Evolutionary conservation across 2,797 vertebrate species (phyloP), one percentile per base, ranked within the genome.

Genomic region (Holocentrus rufus): DNA sequence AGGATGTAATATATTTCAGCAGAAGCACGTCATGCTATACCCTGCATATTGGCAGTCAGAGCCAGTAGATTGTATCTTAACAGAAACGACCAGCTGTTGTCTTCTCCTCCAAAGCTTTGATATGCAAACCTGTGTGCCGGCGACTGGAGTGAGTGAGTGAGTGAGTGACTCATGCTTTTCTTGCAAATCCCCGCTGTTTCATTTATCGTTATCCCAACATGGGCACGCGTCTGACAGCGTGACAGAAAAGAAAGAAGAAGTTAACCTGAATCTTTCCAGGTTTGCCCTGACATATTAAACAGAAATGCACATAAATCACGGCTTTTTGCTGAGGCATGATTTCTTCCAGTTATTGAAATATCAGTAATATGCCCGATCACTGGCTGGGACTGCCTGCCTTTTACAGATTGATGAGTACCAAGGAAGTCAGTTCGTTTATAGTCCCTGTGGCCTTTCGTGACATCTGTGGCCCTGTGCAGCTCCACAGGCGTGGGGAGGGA

Each of bases 401-500:
- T 39, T 22, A 60, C 54, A 69, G 76, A 74, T 81, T 5, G 27
- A 79, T 74, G 73, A 55, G 27, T 8, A 63, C 23, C n/a, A 34
- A 74, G 57, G 68, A 65, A 59, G 67, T 62, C 49, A 50, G 56
- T 75, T 76, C 9, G 47, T 85, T 81, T 77, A 52, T 57, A 52
- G 69, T 58, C 57, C 71, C 44, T 0, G 60, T 81, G 87, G 77
- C 73, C 77, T 82, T 71, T 79, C 39, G 20, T 67, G 77, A 74
- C 77, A 85, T 81, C 74, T 73, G 76, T 72, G 61, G 55, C 50
- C 72, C 23, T 2, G 18, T 67, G 77, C 7, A 31, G 58, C 65
- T 83, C 70, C 50, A 65, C 61, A 60, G 68, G 56, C 60, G 25
- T 7, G 27, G 10, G 39, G 65, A 55, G 22, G 46, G 56, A 66